These are phyloP conservation scores for Riptortus pedestris DNA, from an alignment of 1,140 invertebrate species.

Conservation along the genomic window DNA sequence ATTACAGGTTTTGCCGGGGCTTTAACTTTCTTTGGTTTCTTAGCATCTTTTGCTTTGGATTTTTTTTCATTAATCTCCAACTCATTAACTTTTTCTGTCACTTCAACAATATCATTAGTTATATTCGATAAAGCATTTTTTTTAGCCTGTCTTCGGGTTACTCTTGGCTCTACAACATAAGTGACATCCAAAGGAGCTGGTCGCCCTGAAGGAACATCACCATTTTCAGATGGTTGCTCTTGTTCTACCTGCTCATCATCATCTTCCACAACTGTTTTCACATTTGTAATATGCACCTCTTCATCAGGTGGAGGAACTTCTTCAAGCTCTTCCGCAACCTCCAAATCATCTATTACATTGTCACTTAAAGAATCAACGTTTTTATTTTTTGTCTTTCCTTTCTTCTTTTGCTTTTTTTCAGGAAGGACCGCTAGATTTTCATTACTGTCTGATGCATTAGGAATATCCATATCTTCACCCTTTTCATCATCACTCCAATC, in stretches of 20 bases:
- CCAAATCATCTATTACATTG: slow-evolving; percentile 36
- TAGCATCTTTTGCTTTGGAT: slow-evolving; percentile 3
- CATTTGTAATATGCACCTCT: not conserved
- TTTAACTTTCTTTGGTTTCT: not conserved
- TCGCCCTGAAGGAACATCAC: not conserved
- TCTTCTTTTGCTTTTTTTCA: slow-evolving; percentile 23
- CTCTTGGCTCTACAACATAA: slow-evolving; percentile 27
- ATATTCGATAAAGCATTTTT: slow-evolving; percentile 27
- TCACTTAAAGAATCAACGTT: slow-evolving; percentile 26
- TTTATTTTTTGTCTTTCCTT: slow-evolving; percentile 29
- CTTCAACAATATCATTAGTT: not conserved
- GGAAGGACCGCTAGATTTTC: slow-evolving; percentile 28
- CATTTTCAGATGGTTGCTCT: not conserved
- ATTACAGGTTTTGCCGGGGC: not conserved
- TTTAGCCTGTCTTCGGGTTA: slow-evolving; percentile 32
- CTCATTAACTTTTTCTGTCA: not conserved
- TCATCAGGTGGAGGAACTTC: not conserved
- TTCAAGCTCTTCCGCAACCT: slow-evolving; percentile 30
- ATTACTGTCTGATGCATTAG: slow-evolving; percentile 21
- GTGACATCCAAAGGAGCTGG: slow-evolving; percentile 12
- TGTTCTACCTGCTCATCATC: slow-evolving; percentile 16
- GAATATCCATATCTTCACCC: slow-evolving; percentile 33
- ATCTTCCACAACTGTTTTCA: not conserved
- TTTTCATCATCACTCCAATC: slow-evolving; percentile 35
- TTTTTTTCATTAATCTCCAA: not conserved